phyloP scores from a whole-genome alignment of 2,113 vertebrate species.

The Okapia johnstoni region DNA sequence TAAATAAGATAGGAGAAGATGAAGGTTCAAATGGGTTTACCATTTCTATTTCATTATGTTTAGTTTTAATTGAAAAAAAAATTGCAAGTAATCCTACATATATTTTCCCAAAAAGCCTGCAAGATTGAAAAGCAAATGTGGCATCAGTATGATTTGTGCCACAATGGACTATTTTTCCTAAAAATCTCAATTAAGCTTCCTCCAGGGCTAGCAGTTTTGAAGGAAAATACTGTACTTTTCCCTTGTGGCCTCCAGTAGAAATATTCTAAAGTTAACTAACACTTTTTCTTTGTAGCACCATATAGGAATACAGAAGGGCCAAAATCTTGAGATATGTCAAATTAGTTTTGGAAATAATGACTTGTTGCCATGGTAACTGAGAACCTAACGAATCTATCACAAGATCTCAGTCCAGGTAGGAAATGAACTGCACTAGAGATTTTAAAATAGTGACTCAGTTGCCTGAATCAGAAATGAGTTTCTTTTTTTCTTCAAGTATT shows the following conservation, averaged over 20 bases:
- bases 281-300: slow-evolving; percentile 57
- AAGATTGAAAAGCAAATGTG: slow-evolving; percentile 20
- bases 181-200: slow-evolving; percentile 65
- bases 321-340: slow-evolving; percentile 72
- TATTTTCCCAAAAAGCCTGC: background rate
- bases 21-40: background rate
- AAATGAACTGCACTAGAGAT: slow-evolving; percentile 15
- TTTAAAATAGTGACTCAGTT: slow-evolving; percentile 58
- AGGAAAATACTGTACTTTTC: slow-evolving; percentile 39
- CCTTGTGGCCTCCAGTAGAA: slow-evolving; percentile 35
- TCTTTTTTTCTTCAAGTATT: background rate
- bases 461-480: slow-evolving; percentile 39
- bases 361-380: slow-evolving; percentile 70
- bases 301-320: slow-evolving; percentile 59
- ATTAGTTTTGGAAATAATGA: slow-evolving; percentile 77
- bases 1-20: background rate
- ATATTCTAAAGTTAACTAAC: slow-evolving; percentile 65
- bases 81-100: background rate
- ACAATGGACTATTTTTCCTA: slow-evolving; percentile 29
- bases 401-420: slow-evolving; percentile 32
- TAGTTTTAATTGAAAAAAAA: slow-evolving; percentile 31
- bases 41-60: slow-evolving; percentile 24
- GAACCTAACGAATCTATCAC: slow-evolving; percentile 49
- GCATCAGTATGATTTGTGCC: background rate
- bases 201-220: slow-evolving; percentile 21